phyloP scores from a whole-genome alignment of 2,113 vertebrate genomes.

The Hassar affinis region DNA sequence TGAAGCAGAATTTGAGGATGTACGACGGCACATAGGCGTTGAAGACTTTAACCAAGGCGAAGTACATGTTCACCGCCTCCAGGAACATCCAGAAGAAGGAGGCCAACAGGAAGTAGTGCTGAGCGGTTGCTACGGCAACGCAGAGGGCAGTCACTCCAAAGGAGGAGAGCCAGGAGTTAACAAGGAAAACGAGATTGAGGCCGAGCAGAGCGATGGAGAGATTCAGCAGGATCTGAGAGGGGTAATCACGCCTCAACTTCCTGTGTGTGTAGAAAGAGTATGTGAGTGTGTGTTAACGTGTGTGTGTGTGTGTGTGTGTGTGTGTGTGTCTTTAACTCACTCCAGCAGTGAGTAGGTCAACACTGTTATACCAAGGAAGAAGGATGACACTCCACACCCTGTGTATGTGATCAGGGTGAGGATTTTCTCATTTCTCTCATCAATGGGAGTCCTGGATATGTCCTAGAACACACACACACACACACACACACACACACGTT shows the following conservation, averaged over 20 bases:
- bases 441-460: constrained; percentile 69
- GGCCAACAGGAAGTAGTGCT: constrained; percentile 87
- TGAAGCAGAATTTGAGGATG: constrained; percentile 82
- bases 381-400: constrained; percentile 82
- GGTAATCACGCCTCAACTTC: constrained; percentile 80
- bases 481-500: constrained; percentile 3
- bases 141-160: constrained; percentile 73
- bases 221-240: constrained; percentile 88
- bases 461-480: constrained; percentile 69
- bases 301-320: constrained; percentile 9
- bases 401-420: constrained; percentile 81
- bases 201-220: constrained; percentile 80
- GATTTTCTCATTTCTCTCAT: constrained; percentile 65
- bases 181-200: constrained; percentile 82
- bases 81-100: constrained; percentile 91
- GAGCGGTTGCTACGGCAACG: constrained; percentile 61
- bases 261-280: constrained; percentile 59
- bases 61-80: constrained; percentile 86
- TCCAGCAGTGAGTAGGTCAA: constrained; percentile 80
- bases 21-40: constrained; percentile 85
- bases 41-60: constrained; percentile 88
- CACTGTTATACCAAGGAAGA: constrained; percentile 82
- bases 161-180: constrained; percentile 81
- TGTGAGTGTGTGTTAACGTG: neutral
- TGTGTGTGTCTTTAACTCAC: constrained; percentile 71